Conservation (phyloP, 2,797 vertebrate species). For the Ammospiza maritima region DNA sequence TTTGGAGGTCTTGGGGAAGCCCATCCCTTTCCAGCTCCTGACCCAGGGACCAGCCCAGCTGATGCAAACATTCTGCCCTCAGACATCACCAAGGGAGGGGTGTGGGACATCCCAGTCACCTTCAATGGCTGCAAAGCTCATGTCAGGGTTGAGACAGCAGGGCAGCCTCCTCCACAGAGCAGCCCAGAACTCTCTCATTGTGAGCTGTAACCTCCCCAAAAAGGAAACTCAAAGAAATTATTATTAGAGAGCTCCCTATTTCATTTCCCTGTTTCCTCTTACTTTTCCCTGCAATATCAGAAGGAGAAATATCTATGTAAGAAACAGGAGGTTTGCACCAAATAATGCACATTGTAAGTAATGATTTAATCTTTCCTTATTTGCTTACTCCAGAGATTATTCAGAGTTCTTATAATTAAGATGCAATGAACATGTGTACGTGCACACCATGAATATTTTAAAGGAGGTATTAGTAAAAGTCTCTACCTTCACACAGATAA, state of each 20-base stretch:
- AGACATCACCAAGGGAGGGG: accelerated
- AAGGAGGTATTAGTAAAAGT: neutral
- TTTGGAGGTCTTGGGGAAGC: neutral
- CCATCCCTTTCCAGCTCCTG: neutral
- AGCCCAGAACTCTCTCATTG: neutral
- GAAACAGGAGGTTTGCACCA: neutral
- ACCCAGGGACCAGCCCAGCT: accelerated
- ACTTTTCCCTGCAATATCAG: neutral
- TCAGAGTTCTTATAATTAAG: neutral
- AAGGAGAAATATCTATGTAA: neutral
- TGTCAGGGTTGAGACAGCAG: neutral
- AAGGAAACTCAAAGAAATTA: neutral
- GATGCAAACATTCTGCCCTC: accelerated
- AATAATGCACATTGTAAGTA: neutral
- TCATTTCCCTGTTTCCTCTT: neutral
- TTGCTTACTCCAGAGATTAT: neutral
- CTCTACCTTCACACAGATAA: accelerated
- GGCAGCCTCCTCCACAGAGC: neutral
- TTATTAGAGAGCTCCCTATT: neutral
- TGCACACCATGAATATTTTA: neutral
- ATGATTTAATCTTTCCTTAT: neutral
- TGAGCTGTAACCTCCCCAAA: neutral
- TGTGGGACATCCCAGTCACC: neutral
- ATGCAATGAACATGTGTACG: accelerated
- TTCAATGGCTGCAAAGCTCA: neutral